Percentiles rank a stretch among this genome's conserved stretches.
Conservation (phyloP, 2,797 vertebrate species). For the Platalea minor region DNA sequence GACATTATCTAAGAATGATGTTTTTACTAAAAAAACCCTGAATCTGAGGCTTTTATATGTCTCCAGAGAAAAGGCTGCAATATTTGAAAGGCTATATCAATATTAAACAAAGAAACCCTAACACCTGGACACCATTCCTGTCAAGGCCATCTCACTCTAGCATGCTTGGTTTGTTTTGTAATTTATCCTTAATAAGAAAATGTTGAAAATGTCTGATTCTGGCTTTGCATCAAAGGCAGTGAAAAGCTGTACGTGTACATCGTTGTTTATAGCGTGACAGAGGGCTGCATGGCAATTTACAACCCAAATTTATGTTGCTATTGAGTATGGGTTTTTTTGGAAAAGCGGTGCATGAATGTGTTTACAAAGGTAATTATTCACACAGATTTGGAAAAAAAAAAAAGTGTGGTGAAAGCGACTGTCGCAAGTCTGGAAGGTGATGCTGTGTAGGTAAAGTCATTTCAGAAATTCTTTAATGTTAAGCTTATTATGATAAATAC, state of each 20-base stretch:
- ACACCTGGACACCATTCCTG: neutral
- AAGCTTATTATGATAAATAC: neutral
- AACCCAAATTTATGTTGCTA: neutral
- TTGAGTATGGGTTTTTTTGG: neutral
- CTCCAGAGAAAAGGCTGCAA: neutral
- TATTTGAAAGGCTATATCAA: neutral
- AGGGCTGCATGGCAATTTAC: neutral
- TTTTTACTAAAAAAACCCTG: accelerated
- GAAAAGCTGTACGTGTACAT: neutral
- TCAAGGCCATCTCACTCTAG: neutral
- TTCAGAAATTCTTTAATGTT: neutral
- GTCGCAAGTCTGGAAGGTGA: neutral
- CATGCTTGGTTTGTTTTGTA: neutral
- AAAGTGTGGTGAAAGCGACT: neutral
- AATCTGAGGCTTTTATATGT: neutral
- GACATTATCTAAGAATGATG: neutral
- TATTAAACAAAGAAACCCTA: neutral
- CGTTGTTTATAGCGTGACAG: accelerated
- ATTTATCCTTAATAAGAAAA: conserved; percentile 16
- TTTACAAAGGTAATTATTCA: neutral
- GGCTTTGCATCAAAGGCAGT: neutral
- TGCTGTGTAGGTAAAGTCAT: neutral
- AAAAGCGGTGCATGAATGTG: neutral
- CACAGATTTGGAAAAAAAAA: neutral
- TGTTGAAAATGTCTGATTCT: neutral